Evolutionary conservation across 2,113 vertebrate genomes (phyloP).

Genomic region (Callorhinus ursinus): DNA sequence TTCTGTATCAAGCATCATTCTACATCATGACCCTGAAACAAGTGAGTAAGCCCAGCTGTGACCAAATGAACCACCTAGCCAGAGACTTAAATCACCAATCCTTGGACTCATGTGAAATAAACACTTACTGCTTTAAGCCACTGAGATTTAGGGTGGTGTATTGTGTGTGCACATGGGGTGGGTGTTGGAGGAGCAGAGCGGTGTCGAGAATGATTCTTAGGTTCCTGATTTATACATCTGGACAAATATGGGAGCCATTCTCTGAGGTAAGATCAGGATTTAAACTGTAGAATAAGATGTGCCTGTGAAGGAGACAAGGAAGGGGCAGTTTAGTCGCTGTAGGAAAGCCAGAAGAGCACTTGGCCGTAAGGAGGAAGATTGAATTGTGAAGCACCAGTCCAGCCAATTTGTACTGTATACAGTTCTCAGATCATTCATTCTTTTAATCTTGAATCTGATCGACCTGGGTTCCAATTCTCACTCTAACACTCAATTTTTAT

Average conservation of each 20-base stretch:
- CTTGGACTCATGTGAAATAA: background rate
- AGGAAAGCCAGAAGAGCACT: background rate
- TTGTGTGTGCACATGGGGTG: background rate
- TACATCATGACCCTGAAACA: background rate
- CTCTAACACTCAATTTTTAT: background rate
- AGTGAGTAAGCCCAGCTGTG: background rate
- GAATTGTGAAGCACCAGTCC: background rate
- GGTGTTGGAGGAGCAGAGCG: background rate
- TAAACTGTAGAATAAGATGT: background rate
- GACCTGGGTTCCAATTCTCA: background rate
- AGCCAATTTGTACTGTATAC: background rate
- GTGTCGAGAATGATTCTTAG: background rate
- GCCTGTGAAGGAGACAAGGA: background rate
- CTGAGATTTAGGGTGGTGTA: background rate
- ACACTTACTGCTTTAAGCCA: background rate
- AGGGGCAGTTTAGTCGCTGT: background rate
- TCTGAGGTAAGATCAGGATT: background rate
- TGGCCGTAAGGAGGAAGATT: background rate
- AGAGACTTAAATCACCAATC: background rate
- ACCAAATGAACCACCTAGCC: background rate
- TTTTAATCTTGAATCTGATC: background rate
- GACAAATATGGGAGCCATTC: background rate
- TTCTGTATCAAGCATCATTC: background rate
- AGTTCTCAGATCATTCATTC: background rate
- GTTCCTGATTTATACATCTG: background rate